phyloP scores from a whole-genome alignment of 2,797 vertebrate genomes.

The Leucoraja ocellata region DNA sequence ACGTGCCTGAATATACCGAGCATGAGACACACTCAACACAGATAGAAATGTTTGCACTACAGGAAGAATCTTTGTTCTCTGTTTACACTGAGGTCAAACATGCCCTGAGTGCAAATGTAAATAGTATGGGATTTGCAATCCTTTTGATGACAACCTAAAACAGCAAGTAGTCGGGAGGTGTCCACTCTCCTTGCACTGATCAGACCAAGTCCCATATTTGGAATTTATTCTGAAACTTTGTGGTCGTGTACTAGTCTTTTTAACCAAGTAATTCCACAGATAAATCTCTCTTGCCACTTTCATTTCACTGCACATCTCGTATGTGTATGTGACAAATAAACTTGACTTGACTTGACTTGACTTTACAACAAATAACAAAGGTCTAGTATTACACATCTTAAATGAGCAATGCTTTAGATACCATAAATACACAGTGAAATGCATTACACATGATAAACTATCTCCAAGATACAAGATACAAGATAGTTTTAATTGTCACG shows the following conservation, averaged over 20 bases:
- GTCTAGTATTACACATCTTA: not conserved
- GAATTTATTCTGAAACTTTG: not conserved
- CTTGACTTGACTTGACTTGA: too few species aligned
- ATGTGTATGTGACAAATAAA: too few species aligned
- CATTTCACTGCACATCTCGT: too few species aligned
- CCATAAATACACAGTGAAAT: not conserved
- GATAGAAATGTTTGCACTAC: not conserved
- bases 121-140: not conserved
- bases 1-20: not conserved
- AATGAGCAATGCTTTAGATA: not conserved
- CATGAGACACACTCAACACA: not conserved
- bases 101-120: not conserved
- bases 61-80: not conserved
- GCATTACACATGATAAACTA: not conserved
- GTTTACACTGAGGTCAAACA: not conserved
- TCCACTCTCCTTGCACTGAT: not conserved
- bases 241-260: not conserved
- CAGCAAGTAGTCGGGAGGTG: not conserved
- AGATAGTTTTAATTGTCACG: too few species aligned
- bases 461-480: too few species aligned
- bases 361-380: constrained; percentile 9
- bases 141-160: not conserved
- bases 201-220: not conserved
- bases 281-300: not conserved
- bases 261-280: not conserved